Percentiles rank a stretch among this genome's conserved stretches.
These are phyloP conservation scores for Penaeus monodon DNA, from an alignment of 2,888 invertebrate species.

Conservation along the genomic window DNA sequence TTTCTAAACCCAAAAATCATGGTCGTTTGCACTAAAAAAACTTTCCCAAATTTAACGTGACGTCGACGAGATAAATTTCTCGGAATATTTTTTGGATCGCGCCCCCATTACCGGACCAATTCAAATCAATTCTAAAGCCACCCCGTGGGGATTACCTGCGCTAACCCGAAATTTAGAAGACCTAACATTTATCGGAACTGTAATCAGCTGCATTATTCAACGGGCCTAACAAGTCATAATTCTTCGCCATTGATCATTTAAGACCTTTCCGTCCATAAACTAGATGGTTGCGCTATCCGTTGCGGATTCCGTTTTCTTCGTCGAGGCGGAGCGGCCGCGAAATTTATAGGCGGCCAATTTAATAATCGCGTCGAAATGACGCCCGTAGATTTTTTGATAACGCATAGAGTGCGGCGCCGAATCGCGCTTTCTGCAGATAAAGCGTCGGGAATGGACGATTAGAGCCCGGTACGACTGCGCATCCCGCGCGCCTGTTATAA, in stretches of 20 bases:
- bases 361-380: conserved; percentile 11
- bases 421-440: background rate
- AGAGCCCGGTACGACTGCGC: background rate
- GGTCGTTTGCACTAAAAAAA: too few species aligned
- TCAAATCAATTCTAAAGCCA: conserved; percentile 49
- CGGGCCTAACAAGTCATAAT: conserved; percentile 28
- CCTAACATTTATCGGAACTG: conserved; percentile 44
- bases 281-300: conserved; percentile 1
- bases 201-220: conserved; percentile 49
- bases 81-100: background rate
- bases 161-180: conserved; percentile 40
- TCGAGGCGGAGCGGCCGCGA: background rate
- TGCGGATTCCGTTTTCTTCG: conserved; percentile 21
- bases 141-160: conserved; percentile 47
- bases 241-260: conserved; percentile 38
- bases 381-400: conserved; percentile 15
- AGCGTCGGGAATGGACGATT: background rate
- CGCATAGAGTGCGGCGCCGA: background rate
- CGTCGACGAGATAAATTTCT: too few species aligned
- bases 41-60: too few species aligned
- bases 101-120: conserved; percentile 40
- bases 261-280: conserved; percentile 31
- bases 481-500: too few species aligned
- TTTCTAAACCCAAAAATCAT: too few species aligned
- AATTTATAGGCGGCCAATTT: conserved; percentile 4